A percentile compares a stretch with the other conserved stretches of the same genome.
Evolutionary conservation across 2,113 vertebrate genomes (phyloP).

Genomic region (Ciconia maguari): DNA sequence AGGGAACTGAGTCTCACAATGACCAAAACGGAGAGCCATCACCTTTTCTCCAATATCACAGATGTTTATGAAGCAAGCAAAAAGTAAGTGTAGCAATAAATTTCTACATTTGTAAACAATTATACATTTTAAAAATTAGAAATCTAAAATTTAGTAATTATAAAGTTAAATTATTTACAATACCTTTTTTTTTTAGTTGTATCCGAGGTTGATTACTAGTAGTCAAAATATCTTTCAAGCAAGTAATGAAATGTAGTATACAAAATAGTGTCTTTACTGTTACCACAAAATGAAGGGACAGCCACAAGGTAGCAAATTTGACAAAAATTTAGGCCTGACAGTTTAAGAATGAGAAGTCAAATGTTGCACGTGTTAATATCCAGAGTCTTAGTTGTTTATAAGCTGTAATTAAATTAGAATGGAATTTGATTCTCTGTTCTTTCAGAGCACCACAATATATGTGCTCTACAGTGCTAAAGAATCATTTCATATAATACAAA

Average conservation of each 20-base stretch:
- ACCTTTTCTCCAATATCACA: constrained; percentile 95
- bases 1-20: constrained; percentile 86
- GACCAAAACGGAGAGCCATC: constrained; percentile 95
- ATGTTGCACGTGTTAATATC: neutral
- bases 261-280: neutral
- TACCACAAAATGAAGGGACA: neutral
- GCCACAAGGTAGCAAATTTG: neutral
- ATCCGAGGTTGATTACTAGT: neutral
- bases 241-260: neutral
- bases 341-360: neutral
- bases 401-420: neutral
- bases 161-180: neutral
- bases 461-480: neutral
- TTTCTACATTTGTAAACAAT: neutral
- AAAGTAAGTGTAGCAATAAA: constrained; percentile 78
- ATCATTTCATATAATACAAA: neutral
- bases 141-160: neutral
- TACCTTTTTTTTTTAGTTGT: neutral
- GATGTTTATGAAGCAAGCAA: constrained; percentile 94
- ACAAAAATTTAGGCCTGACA: neutral
- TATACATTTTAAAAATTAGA: fast-evolving
- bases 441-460: neutral
- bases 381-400: neutral
- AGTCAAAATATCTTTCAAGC: neutral
- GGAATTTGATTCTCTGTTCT: neutral